These are phyloP conservation scores for Chironomus striatipennis DNA, from an alignment of 1,140 invertebrate species.

Conservation along the genomic window DNA sequence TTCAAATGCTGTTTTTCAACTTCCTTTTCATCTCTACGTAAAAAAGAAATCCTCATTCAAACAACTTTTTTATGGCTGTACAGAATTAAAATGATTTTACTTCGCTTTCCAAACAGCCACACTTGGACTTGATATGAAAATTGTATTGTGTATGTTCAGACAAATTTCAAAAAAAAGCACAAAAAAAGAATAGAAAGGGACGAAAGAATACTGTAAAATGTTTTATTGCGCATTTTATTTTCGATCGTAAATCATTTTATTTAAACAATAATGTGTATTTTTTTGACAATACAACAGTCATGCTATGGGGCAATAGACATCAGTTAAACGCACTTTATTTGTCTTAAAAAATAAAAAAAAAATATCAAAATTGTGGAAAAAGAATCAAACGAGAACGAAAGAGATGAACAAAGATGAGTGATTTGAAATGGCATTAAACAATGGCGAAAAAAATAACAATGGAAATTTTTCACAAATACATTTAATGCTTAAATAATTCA, in stretches of 20 bases:
- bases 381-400: too few species aligned
- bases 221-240: slow-evolving; percentile 8
- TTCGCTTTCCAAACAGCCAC: neutral
- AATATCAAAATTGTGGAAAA: too few species aligned
- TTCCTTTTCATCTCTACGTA: neutral
- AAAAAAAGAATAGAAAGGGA: neutral
- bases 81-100: too few species aligned
- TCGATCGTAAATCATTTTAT: slow-evolving; percentile 14
- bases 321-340: too few species aligned
- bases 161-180: neutral
- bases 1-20: neutral
- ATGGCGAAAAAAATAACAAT: too few species aligned
- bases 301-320: too few species aligned
- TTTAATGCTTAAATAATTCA: too few species aligned
- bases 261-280: slow-evolving; percentile 14
- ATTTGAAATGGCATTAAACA: too few species aligned
- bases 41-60: neutral
- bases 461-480: too few species aligned
- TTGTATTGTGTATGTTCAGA: neutral
- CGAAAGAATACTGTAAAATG: neutral
- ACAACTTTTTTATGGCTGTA: neutral
- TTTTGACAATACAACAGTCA: neutral
- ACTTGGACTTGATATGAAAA: slow-evolving; percentile 8
- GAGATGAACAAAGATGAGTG: too few species aligned
- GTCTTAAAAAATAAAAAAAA: too few species aligned